These are phyloP conservation scores for Pachymerium ferrugineum DNA, from an alignment of 2,888 invertebrate species.

Conservation along the genomic window DNA sequence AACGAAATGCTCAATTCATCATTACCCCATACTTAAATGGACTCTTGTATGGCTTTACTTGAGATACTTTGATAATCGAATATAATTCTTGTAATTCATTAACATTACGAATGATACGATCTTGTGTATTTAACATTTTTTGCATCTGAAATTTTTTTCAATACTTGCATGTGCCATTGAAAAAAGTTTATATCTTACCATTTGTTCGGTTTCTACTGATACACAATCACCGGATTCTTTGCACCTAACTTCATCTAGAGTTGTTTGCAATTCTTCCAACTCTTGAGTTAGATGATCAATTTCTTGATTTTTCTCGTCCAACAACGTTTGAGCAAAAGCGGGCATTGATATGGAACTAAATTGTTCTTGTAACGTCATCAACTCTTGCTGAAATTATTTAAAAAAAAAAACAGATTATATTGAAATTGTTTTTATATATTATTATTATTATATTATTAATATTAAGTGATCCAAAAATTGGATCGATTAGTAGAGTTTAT, in stretches of 20 bases:
- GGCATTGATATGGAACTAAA: not conserved
- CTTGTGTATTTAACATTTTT: not conserved
- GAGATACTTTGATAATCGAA: not conserved
- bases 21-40: not conserved
- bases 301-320: conserved; percentile 47
- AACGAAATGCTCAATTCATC: too few species aligned
- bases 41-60: not conserved
- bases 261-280: conserved; percentile 35
- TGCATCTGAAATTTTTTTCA: not conserved
- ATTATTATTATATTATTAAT: too few species aligned
- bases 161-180: too few species aligned
- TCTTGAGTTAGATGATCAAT: conserved; percentile 43
- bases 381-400: not conserved
- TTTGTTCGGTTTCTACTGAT: not conserved
- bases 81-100: not conserved
- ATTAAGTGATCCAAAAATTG: too few species aligned
- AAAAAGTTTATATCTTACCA: too few species aligned
- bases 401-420: not conserved
- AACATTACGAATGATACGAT: not conserved
- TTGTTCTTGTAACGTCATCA: conserved; percentile 27
- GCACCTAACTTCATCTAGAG: not conserved
- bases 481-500: too few species aligned
- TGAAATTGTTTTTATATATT: not conserved
- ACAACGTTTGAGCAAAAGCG: conserved; percentile 41
- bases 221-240: not conserved